A percentile compares a stretch with the other conserved stretches of the same genome.
These are phyloP conservation scores for Flexamia atlantica DNA, from an alignment of 2,888 invertebrate genomes.

Conservation along the genomic window DNA sequence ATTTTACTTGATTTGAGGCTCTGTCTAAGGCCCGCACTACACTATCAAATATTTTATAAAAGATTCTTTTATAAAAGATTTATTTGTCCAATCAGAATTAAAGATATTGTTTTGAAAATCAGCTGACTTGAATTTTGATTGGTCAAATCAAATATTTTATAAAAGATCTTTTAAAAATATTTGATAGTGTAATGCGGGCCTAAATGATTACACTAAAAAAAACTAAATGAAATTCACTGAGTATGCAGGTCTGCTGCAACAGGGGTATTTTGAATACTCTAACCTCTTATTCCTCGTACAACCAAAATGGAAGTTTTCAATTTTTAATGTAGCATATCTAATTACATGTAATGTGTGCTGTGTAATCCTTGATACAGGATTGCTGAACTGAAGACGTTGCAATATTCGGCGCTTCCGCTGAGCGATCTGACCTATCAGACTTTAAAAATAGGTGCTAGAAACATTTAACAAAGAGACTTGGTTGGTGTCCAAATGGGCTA, in stretches of 20 bases:
- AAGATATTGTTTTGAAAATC: too few species aligned
- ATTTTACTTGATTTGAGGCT: too few species aligned
- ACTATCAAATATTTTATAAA: too few species aligned
- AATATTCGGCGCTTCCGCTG: constrained; percentile 39
- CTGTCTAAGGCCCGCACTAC: too few species aligned
- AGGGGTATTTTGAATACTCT: background rate
- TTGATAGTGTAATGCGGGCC: too few species aligned
- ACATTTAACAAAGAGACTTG: constrained; percentile 56
- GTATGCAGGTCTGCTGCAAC: background rate
- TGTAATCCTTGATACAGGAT: background rate
- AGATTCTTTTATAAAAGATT: too few species aligned
- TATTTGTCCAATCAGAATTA: too few species aligned
- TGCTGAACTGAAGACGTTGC: constrained; percentile 16
- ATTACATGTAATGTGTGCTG: background rate
- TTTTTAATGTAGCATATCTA: background rate
- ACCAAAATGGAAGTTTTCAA: background rate
- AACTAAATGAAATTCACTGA: background rate
- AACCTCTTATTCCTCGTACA: background rate
- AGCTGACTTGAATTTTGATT: too few species aligned
- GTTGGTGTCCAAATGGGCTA: constrained; percentile 49
- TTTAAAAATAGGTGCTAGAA: constrained; percentile 53
- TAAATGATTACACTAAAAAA: too few species aligned
- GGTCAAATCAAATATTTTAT: too few species aligned
- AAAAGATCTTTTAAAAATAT: too few species aligned
- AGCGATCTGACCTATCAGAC: constrained; percentile 56